Evolutionary conservation across 2,113 vertebrate genomes (phyloP).

Genomic region (human (Homo sapiens)): DNA sequence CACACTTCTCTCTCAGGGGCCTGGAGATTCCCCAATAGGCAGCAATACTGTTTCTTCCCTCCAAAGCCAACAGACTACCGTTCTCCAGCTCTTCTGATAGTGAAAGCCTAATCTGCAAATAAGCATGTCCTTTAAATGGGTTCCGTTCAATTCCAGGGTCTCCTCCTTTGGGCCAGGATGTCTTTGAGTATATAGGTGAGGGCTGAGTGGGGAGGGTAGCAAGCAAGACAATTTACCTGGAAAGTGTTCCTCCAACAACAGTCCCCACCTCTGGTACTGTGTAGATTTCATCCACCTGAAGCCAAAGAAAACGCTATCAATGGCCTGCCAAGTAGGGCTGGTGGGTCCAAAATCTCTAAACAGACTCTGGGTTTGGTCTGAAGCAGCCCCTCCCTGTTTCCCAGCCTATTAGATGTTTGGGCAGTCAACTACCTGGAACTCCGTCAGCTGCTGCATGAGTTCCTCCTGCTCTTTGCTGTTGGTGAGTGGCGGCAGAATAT

Average conservation of each 20-base stretch:
- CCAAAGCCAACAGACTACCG: not conserved
- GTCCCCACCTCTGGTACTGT: conserved; percentile 98
- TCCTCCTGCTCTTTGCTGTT: conserved; percentile 99
- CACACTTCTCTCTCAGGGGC: not conserved
- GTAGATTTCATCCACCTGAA: conserved; percentile 99
- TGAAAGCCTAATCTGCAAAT: not conserved
- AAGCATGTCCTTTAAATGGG: not conserved
- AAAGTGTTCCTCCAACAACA: conserved; percentile 97
- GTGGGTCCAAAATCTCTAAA: not conserved
- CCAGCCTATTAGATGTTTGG: not conserved
- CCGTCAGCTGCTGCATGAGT: conserved; percentile 97
- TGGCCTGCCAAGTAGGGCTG: not conserved
- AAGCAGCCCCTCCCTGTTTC: not conserved
- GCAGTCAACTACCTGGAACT: conserved; percentile 91
- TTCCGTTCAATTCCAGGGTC: not conserved
- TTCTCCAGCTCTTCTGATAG: not conserved
- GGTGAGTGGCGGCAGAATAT: conserved; percentile 97
- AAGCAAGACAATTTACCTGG: conserved; percentile 87
- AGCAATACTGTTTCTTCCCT: conserved; percentile 1
- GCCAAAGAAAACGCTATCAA: conserved; percentile 74
- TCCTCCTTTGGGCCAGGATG: not conserved
- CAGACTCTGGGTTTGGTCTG: not conserved
- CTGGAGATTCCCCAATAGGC: not conserved
- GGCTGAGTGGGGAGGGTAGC: not conserved
- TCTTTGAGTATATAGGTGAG: not conserved